phyloP scores from a whole-genome alignment of 1,140 invertebrate genomes.

The Drosophila micromelanica region DNA sequence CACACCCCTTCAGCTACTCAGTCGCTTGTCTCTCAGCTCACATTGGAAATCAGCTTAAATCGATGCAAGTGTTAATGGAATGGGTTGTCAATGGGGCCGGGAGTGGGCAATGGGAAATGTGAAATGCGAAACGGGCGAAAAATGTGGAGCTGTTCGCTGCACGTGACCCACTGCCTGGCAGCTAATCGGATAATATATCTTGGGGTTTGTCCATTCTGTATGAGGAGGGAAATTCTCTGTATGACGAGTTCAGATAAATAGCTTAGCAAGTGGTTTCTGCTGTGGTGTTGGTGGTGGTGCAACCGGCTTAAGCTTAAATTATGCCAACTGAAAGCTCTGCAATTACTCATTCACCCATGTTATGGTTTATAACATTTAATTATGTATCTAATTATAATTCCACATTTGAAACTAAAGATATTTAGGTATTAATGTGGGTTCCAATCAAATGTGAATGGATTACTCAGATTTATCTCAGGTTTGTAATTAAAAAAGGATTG shows the following conservation, averaged over 20 bases:
- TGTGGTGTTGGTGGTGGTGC: not conserved
- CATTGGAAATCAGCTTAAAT: slow-evolving; percentile 47
- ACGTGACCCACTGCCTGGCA: slow-evolving; percentile 11
- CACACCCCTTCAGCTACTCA: slow-evolving; percentile 11
- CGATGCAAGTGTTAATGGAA: slow-evolving; percentile 56
- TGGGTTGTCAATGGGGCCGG: slow-evolving; percentile 29
- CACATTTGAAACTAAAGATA: too few relatives aligned
- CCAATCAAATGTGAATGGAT: too few relatives aligned
- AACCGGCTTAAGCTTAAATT: not conserved
- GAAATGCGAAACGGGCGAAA: not conserved
- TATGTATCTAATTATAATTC: too few relatives aligned
- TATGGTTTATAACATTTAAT: not conserved
- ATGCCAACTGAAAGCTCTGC: not conserved
- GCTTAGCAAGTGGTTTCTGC: not conserved
- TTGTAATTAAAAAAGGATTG: too few relatives aligned
- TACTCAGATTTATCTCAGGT: too few relatives aligned
- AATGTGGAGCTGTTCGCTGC: slow-evolving; percentile 1
- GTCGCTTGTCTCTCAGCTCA: slow-evolving; percentile 8
- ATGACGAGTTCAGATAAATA: slow-evolving; percentile 1
- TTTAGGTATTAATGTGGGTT: too few relatives aligned
- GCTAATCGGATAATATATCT: slow-evolving; percentile 44
- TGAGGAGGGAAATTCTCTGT: not conserved
- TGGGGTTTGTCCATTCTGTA: not conserved
- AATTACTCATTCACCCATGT: not conserved
- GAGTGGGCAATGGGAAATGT: not conserved